These are phyloP conservation scores for Synanthedon myopaeformis DNA, from an alignment of 2,888 invertebrate genomes.

Conservation along the genomic window DNA sequence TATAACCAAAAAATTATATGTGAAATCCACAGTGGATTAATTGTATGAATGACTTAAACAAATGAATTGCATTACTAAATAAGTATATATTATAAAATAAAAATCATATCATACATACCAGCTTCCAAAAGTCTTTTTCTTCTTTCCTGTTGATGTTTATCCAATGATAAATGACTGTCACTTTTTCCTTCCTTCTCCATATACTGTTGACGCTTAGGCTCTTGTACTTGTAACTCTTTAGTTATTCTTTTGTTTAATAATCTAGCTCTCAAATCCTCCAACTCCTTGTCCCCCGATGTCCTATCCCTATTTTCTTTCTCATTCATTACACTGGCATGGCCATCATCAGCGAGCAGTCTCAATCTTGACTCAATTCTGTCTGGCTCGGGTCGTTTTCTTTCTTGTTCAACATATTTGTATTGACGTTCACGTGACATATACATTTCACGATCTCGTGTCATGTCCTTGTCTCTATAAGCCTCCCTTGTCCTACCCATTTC, in stretches of 20 bases:
- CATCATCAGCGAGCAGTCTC: slow-evolving; percentile 47
- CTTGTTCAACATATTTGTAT: slow-evolving; percentile 46
- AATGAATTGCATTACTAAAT: not conserved
- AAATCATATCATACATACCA: slow-evolving; percentile 39
- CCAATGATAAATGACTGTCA: slow-evolving; percentile 45
- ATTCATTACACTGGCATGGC: slow-evolving; percentile 41
- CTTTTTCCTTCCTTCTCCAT: slow-evolving; percentile 54
- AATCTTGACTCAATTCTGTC: slow-evolving; percentile 56
- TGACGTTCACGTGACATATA: slow-evolving; percentile 46
- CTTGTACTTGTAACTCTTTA: slow-evolving; percentile 72
- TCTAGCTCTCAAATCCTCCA: slow-evolving; percentile 82
- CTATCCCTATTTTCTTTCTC: slow-evolving; percentile 64
- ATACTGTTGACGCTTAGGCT: slow-evolving; percentile 49
- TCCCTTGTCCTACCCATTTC: slow-evolving; percentile 21
- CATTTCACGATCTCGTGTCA: slow-evolving; percentile 35
- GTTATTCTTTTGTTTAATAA: slow-evolving; percentile 77
- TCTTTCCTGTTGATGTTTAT: slow-evolving; percentile 70
- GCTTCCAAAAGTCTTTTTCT: slow-evolving; percentile 78
- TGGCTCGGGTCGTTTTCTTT: slow-evolving; percentile 43
- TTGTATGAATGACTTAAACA: not conserved
- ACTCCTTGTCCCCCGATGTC: slow-evolving; percentile 69
- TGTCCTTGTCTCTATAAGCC: slow-evolving; percentile 40
- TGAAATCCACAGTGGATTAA: no score
- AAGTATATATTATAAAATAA: not conserved
- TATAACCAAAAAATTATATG: no score